phyloP scores from a whole-genome alignment of 1,140 invertebrate species.

The Drosophila serrata region DNA sequence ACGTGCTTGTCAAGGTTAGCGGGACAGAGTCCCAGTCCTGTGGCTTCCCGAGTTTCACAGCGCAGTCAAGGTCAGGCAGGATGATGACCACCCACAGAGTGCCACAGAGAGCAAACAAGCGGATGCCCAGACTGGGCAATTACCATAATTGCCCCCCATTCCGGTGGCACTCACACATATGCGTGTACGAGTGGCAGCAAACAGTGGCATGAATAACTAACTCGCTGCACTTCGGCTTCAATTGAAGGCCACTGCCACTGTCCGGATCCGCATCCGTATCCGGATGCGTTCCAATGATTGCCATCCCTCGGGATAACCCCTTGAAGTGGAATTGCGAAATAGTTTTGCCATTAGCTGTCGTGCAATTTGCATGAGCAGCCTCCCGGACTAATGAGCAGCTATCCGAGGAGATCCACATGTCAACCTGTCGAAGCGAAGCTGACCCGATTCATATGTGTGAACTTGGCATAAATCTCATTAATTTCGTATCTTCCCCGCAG shows the following conservation, averaged over 20 bases:
- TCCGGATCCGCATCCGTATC: not conserved
- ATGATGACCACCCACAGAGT: conserved; percentile 2
- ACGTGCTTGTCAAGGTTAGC: conserved; percentile 41
- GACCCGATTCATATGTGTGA: conserved; percentile 55
- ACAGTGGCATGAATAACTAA: conserved; percentile 27
- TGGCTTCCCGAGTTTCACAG: not conserved
- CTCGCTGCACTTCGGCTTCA: conserved; percentile 7
- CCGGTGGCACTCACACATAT: conserved; percentile 20
- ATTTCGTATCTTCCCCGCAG: conserved; percentile 29
- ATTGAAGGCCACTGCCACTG: conserved; percentile 22
- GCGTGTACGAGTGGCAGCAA: conserved; percentile 26
- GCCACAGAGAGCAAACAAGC: conserved; percentile 20
- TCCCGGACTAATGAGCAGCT: conserved; percentile 54
- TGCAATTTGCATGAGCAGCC: conserved; percentile 42
- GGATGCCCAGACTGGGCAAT: conserved; percentile 31
- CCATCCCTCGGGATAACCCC: not conserved
- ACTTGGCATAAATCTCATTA: conserved; percentile 70
- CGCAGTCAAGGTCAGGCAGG: conserved; percentile 33
- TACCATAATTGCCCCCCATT: conserved; percentile 46
- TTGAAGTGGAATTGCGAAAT: conserved; percentile 23
- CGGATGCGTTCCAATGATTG: conserved; percentile 2
- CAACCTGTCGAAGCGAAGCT: conserved; percentile 41
- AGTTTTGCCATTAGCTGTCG: conserved; percentile 41
- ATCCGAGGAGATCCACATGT: conserved; percentile 46
- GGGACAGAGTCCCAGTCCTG: conserved; percentile 3